These are phyloP conservation scores for Cephalopterus ornatus DNA, from an alignment of 2,113 vertebrate species.

Conservation along the genomic window DNA sequence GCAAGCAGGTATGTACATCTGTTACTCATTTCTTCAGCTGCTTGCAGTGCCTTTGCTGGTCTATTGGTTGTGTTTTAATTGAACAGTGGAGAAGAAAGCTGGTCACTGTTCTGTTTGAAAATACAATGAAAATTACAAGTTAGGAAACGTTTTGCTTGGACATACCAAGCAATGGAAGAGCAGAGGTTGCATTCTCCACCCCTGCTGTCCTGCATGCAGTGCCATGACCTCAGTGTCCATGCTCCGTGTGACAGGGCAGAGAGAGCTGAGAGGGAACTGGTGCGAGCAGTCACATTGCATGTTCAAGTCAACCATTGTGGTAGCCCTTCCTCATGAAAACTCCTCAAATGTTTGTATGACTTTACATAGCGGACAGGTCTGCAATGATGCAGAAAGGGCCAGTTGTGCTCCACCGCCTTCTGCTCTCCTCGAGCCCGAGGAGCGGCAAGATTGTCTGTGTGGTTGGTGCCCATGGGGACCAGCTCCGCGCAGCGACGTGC, in stretches of 20 bases:
- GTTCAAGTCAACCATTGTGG: fast-evolving
- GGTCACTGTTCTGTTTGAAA: not conserved
- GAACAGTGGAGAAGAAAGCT: not conserved
- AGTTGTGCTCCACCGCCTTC: not conserved
- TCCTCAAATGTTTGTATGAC: not conserved
- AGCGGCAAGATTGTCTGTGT: fast-evolving
- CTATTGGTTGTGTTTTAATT: not conserved
- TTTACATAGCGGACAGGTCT: fast-evolving
- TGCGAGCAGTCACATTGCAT: not conserved
- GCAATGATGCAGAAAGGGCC: not conserved
- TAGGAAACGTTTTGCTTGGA: not conserved
- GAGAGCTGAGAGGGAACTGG: not conserved
- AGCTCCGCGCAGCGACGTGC: constrained; percentile 15
- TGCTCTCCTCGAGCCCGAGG: not conserved
- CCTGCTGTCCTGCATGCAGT: not conserved
- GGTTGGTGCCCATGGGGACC: not conserved
- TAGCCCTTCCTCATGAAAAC: not conserved
- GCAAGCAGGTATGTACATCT: constrained; percentile 79
- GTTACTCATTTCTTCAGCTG: not conserved
- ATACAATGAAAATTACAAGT: not conserved
- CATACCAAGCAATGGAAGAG: not conserved
- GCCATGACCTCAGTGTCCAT: fast-evolving
- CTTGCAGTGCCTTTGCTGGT: not conserved
- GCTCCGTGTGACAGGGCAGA: not conserved
- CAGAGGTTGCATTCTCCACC: not conserved